Percentiles rank a stretch among this genome's conserved stretches.
phyloP scores from a whole-genome alignment of 2,797 vertebrate species.

The Ciconia nigra region DNA sequence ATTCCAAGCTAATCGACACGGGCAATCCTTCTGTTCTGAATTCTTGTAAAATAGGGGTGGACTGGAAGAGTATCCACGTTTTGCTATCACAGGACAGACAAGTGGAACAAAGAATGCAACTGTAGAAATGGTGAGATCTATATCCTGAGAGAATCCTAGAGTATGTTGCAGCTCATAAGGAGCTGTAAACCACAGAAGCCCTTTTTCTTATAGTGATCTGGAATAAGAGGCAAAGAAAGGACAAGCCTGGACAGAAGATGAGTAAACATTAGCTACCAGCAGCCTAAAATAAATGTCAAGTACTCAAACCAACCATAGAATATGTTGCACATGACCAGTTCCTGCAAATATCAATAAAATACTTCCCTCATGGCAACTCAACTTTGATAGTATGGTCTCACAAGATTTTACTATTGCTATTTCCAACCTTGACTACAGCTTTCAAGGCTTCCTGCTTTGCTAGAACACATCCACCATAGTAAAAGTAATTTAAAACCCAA shows the following conservation, averaged over 20 bases:
- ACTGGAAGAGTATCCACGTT: not conserved
- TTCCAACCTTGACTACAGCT: not conserved
- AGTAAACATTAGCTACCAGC: not conserved
- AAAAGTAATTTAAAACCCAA: not conserved
- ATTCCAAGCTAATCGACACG: not conserved
- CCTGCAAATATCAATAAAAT: not conserved
- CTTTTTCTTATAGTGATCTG: not conserved
- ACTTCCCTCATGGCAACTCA: not conserved
- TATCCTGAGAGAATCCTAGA: not conserved
- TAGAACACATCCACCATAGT: not conserved
- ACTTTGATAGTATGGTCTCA: fast-evolving
- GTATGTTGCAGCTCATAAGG: not conserved
- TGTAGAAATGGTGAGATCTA: not conserved
- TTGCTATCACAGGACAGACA: not conserved
- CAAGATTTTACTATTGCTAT: not conserved
- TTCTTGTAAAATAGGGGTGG: not conserved
- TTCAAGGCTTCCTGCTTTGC: not conserved
- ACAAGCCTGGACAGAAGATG: not conserved
- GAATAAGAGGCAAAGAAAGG: not conserved
- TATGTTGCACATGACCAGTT: not conserved
- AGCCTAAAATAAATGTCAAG: not conserved
- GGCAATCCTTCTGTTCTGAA: not conserved
- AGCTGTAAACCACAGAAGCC: not conserved
- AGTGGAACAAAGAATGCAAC: not conserved
- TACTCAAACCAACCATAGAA: not conserved